A percentile compares a stretch with the other conserved stretches of the same genome.
Evolutionary conservation across 1,140 invertebrate species (phyloP).

Genomic region (Hylaeus anthracinus): DNA sequence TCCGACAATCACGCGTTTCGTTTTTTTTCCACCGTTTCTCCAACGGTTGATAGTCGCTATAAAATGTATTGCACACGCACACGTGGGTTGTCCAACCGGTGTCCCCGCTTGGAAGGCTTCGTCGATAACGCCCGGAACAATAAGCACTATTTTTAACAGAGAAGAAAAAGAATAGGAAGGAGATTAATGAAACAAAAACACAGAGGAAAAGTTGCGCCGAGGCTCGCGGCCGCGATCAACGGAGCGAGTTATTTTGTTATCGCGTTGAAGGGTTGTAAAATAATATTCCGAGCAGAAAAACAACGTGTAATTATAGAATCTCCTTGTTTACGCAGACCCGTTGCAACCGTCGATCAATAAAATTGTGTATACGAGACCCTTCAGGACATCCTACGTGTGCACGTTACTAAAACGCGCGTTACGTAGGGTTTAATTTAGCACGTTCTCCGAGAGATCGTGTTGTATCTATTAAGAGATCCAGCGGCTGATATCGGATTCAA

Average conservation of each 20-base stretch:
- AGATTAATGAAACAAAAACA: not conserved
- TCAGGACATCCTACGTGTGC: slow-evolving; percentile 33
- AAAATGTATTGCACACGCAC: not conserved
- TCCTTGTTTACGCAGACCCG: slow-evolving; percentile 35
- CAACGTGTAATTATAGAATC: slow-evolving; percentile 48
- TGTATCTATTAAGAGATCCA: not conserved
- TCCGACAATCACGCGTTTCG: not conserved
- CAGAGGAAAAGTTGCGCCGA: not conserved
- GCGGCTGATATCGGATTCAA: not conserved
- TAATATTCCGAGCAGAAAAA: slow-evolving; percentile 12
- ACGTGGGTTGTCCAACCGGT: not conserved
- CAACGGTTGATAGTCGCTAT: too few species aligned
- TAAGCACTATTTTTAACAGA: slow-evolving; percentile 21
- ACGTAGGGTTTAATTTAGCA: not conserved
- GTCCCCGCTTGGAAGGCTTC: too few species aligned
- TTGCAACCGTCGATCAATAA: slow-evolving; percentile 34
- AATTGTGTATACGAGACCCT: slow-evolving; percentile 7
- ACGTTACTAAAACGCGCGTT: slow-evolving; percentile 24
- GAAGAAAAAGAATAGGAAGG: not conserved
- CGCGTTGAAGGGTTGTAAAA: not conserved
- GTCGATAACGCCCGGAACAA: not conserved
- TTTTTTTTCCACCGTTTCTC: not conserved
- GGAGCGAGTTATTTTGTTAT: slow-evolving; percentile 3
- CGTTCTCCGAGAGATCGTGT: not conserved
- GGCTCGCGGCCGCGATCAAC: not conserved